These are phyloP conservation scores for Lagodon rhomboides DNA, from an alignment of 2,797 vertebrate species.

Conservation along the genomic window DNA sequence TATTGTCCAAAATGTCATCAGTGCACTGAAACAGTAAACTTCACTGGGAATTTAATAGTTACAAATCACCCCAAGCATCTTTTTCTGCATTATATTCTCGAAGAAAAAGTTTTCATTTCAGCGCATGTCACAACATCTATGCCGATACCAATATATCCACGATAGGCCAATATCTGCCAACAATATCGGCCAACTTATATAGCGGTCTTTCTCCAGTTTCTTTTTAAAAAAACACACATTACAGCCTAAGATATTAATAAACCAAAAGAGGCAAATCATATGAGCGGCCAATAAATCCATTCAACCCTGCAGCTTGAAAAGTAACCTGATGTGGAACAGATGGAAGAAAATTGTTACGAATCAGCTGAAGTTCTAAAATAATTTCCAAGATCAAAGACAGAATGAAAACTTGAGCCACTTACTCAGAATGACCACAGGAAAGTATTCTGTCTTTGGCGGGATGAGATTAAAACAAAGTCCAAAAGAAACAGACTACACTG, in stretches of 20 bases:
- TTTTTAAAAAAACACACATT: neutral
- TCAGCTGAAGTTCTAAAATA: slow-evolving; percentile 51
- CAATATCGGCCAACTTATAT: too few species aligned
- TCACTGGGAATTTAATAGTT: too few species aligned
- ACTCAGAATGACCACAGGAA: slow-evolving; percentile 78
- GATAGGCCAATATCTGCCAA: too few species aligned
- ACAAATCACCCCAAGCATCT: too few species aligned
- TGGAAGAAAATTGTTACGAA: slow-evolving; percentile 53
- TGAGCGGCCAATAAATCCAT: slow-evolving; percentile 42
- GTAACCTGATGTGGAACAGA: slow-evolving; percentile 58
- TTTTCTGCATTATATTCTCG: too few species aligned
- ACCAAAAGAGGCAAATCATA: slow-evolving; percentile 41
- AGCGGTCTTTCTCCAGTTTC: too few species aligned
- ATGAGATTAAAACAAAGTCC: slow-evolving; percentile 63
- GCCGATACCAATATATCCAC: too few species aligned
- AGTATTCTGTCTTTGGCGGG: slow-evolving; percentile 80
- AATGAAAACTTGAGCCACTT: slow-evolving; percentile 71
- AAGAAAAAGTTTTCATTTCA: too few species aligned
- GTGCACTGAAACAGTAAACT: too few species aligned
- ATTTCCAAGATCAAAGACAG: slow-evolving; percentile 68
- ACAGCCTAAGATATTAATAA: slow-evolving; percentile 36
- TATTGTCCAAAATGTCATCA: too few species aligned
- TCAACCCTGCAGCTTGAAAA: slow-evolving; percentile 48
- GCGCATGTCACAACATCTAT: too few species aligned
- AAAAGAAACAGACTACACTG: slow-evolving; percentile 80